These are phyloP conservation scores for Drosophila incognita DNA, from an alignment of 2,888 invertebrate species.

Conservation along the genomic window DNA sequence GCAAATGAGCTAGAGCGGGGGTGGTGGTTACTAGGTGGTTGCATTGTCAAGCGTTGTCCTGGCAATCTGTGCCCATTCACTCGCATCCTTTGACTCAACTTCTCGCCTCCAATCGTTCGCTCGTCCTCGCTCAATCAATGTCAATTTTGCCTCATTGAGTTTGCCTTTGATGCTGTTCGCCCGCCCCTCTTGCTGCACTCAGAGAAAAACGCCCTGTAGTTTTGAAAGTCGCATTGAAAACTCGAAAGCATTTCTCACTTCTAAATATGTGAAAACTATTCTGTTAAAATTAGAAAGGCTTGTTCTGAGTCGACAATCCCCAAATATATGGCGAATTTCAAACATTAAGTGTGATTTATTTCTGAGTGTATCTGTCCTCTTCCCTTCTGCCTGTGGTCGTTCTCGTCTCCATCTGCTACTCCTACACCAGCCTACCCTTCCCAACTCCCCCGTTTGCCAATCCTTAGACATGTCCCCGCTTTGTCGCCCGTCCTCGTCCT, in stretches of 20 bases:
- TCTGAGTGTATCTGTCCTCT: not conserved
- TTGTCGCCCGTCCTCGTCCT: conserved; percentile 14
- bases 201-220: not conserved
- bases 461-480: conserved; percentile 26
- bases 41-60: conserved; percentile 28
- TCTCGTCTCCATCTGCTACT: not conserved
- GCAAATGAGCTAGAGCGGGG: not conserved
- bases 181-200: not conserved
- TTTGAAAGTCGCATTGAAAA: no score
- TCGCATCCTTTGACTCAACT: conserved; percentile 34
- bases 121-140: conserved; percentile 72
- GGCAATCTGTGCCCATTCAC: conserved; percentile 56
- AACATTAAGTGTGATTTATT: not conserved
- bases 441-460: not conserved
- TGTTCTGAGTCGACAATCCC: not conserved
- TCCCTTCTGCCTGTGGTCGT: not conserved
- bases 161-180: conserved; percentile 50
- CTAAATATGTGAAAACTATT: not conserved
- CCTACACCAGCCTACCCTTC: no score
- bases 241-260: no score
- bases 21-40: not conserved
- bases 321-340: not conserved
- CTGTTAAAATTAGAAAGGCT: not conserved
- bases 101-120: not conserved
- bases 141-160: conserved; percentile 53